Evolutionary conservation across 2,113 vertebrate species (phyloP).

Genomic region (Cygnus buccinator): DNA sequence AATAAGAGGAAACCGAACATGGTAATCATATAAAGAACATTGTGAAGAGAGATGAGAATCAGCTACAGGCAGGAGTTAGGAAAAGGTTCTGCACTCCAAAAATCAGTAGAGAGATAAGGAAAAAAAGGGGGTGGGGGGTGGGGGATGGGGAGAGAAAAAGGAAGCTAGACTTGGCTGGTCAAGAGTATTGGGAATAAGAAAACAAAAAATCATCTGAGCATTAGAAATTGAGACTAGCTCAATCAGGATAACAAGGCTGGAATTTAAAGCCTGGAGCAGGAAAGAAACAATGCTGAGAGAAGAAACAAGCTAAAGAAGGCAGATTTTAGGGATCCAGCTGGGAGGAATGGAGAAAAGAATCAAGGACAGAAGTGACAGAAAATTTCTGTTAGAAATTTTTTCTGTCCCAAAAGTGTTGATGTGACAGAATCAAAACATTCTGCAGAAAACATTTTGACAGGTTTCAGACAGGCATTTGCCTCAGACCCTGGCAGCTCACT

Average conservation of each 20-base stretch:
- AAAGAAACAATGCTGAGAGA: not conserved
- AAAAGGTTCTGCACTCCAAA: not conserved
- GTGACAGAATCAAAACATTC: not conserved
- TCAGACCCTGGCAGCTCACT: not conserved
- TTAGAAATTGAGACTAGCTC: not conserved
- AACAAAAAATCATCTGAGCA: rapidly evolving
- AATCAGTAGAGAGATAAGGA: not conserved
- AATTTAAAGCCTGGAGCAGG: not conserved
- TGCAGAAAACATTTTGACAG: not conserved
- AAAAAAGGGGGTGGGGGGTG: not conserved
- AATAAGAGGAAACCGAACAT: not conserved
- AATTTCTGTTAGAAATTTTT: not conserved
- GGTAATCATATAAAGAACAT: not conserved
- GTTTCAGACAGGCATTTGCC: not conserved
- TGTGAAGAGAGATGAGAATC: not conserved
- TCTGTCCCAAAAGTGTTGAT: not conserved
- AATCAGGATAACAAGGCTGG: not conserved
- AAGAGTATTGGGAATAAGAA: not conserved
- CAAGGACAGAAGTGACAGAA: not conserved
- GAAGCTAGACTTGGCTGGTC: rapidly evolving
- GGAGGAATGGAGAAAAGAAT: not conserved
- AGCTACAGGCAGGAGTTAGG: not conserved
- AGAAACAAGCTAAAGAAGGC: not conserved
- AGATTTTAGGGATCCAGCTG: not conserved
- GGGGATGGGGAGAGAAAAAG: no score